Evolutionary conservation across 1,140 invertebrate species (phyloP), one percentile per base, ranked within the genome.

Genomic region (Chlorops oryzae): DNA sequence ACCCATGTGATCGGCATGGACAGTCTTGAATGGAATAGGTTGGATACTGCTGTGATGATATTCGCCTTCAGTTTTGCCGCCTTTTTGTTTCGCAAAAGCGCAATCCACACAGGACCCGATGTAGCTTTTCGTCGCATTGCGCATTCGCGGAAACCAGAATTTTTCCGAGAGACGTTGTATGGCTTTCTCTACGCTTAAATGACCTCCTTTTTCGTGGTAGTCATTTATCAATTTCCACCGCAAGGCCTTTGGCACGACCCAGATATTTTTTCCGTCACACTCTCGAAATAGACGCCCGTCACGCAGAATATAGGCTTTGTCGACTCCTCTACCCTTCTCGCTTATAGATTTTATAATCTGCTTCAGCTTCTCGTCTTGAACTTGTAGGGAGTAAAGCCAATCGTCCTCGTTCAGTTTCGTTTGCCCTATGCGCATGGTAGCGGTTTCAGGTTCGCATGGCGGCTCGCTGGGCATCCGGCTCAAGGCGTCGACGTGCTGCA

Each of bases 1-100:
- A 13, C 58, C 59, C 35, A 62, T 24, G 42, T 64, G 62, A 39
- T 63, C 59, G 7, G 62, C 35, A 39, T 64, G 60, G 42, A 54
- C 51, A 1, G 56, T 63, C 12, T 57, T 47, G 18, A 56, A 48
- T 15, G 54, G 56, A 22, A 56, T 51, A 9, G 39, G 54, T 6
- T 45, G 48, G 22, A 56, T 57, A 9, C 39, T 39, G n/a, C 61
- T 41, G 4, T 56, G 48, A 39, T 61, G 40, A 32, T 50, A 23
- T 10, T 43, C 13, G 12, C 48, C 28, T 43, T 51, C 32, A 5
- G 32, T 25, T 21, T 22, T 12, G 22, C 40, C 40, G 6, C 48
- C 48, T 43, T 25, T 27, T 43, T 12, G 34, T 34, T 42, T 41
- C 32, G 24, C 45, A n/a, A 61, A 32, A 12, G 53, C 47, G 3